These are phyloP conservation scores for Heliocidaris tuberculata DNA, from an alignment of 35 echinoderm and acorn worm species.

Conservation along the genomic window DNA sequence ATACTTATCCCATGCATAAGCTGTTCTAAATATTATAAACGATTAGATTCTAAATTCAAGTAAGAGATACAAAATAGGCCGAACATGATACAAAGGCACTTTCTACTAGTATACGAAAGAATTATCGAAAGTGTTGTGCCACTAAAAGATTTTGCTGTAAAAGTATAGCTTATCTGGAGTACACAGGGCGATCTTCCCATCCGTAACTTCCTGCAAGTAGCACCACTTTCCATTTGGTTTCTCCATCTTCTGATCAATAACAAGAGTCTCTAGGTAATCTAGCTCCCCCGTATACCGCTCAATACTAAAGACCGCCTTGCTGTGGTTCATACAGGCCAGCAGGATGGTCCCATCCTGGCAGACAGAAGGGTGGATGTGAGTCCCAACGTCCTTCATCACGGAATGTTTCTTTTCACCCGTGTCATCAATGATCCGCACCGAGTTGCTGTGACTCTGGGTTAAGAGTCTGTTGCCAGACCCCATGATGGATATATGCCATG, in stretches of 20 bases:
- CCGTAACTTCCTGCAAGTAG: background rate
- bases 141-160: background rate
- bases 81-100: too few relatives aligned
- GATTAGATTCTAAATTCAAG: too few relatives aligned
- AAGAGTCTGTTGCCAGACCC: background rate
- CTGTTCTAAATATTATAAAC: too few relatives aligned
- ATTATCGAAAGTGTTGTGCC: background rate
- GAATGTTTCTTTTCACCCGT: background rate
- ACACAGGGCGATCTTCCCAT: background rate
- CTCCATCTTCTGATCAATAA: slow-evolving; percentile 18
- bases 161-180: slow-evolving; percentile 26
- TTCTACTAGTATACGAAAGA: too few relatives aligned
- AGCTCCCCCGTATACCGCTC: background rate
- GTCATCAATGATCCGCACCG: background rate
- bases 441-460: background rate
- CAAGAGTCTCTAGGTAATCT: slow-evolving; percentile 21
- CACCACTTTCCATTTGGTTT: background rate
- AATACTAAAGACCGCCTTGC: background rate
- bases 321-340: background rate
- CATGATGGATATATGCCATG: background rate
- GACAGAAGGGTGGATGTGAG: background rate
- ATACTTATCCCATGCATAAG: too few relatives aligned
- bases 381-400: background rate
- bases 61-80: too few relatives aligned
- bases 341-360: slow-evolving; percentile 28